Evolutionary conservation across 1,140 invertebrate species (phyloP).

Genomic region (Rhizoglyphus robini): DNA sequence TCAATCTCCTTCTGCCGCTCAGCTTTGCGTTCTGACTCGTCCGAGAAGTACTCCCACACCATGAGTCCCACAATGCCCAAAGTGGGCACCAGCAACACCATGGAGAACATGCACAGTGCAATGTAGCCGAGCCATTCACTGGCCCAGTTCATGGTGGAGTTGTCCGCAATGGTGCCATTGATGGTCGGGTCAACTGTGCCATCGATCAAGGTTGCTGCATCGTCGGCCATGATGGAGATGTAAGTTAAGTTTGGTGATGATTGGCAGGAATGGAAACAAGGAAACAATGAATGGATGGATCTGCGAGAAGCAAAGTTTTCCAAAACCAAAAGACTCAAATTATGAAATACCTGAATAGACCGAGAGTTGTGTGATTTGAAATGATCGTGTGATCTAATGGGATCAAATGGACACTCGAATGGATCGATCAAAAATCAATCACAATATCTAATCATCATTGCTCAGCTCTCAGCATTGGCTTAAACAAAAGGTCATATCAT

Average conservation of each 20-base stretch:
- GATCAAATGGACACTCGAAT: too few relatives aligned
- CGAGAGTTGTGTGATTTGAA: too few relatives aligned
- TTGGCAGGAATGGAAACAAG: too few relatives aligned
- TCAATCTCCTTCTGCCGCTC: constrained; percentile 22
- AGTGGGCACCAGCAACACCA: constrained; percentile 12
- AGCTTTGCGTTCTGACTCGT: constrained; percentile 16
- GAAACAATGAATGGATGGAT: too few relatives aligned
- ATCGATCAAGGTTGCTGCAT: neutral
- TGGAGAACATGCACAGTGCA: constrained; percentile 17
- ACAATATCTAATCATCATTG: too few relatives aligned
- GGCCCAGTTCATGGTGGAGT: constrained; percentile 12
- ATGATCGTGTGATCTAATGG: too few relatives aligned
- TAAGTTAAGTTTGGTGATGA: neutral
- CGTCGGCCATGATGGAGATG: neutral
- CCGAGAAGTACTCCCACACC: constrained; percentile 20
- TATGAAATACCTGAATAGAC: too few relatives aligned
- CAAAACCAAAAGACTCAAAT: too few relatives aligned
- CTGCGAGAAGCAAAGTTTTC: too few relatives aligned
- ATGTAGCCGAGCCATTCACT: constrained; percentile 17
- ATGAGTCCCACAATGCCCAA: constrained; percentile 18
- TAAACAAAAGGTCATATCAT: too few relatives aligned
- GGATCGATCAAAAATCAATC: too few relatives aligned
- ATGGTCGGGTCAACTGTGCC: neutral
- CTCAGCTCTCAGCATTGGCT: too few relatives aligned
- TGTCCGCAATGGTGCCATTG: neutral